These are phyloP conservation scores for Dromiciops gliroides DNA, from an alignment of 2,113 vertebrate genomes.

Conservation along the genomic window DNA sequence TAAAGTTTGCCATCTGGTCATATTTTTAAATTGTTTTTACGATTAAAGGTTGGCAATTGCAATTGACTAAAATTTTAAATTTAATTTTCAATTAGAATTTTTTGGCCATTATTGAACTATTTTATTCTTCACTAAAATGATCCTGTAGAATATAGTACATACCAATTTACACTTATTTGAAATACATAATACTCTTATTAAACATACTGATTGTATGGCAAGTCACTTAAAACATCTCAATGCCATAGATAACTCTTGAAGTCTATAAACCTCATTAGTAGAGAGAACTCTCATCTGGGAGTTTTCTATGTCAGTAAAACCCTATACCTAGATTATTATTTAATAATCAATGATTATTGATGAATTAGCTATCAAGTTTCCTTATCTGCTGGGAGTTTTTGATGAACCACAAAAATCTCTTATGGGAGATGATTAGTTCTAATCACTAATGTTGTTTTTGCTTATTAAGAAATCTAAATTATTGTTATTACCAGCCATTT, in stretches of 20 bases:
- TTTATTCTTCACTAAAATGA: background rate
- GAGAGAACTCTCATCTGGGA: background rate
- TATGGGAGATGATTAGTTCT: background rate
- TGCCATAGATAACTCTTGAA: background rate
- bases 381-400: background rate
- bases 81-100: background rate
- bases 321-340: background rate
- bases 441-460: background rate
- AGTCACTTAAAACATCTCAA: background rate
- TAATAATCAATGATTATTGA: background rate
- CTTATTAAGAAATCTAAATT: conserved; percentile 29
- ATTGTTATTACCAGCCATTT: background rate
- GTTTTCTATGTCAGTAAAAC: background rate
- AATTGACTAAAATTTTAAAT: background rate
- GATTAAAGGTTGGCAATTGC: background rate
- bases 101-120: background rate
- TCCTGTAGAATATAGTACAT: background rate
- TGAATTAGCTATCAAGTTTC: background rate
- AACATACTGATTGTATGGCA: background rate
- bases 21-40: background rate
- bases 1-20: background rate
- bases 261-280: background rate
- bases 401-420: background rate
- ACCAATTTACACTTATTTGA: background rate
- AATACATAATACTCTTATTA: background rate